Conservation (phyloP, 2,797 vertebrate species). For the Poeciliopsis paucimaculata region DNA sequence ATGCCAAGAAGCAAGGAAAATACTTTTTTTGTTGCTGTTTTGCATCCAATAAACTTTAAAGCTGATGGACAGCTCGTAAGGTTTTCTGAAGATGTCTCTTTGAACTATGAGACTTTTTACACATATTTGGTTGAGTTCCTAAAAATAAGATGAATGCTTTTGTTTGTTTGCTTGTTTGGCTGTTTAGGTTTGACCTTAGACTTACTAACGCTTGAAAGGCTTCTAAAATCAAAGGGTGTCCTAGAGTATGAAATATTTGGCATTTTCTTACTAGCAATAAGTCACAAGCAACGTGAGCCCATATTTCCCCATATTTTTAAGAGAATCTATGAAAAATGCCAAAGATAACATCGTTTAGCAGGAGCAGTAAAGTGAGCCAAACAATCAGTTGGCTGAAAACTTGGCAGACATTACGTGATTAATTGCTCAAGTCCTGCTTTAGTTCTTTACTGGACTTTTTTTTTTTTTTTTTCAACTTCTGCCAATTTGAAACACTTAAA, state of each 20-base stretch:
- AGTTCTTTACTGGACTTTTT: not conserved
- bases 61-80: not conserved
- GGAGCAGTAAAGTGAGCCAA: not conserved
- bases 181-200: not conserved
- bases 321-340: not conserved
- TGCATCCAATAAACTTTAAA: not conserved
- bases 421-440: not conserved
- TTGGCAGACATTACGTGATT: not conserved
- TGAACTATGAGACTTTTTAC: not conserved
- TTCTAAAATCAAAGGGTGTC: not conserved
- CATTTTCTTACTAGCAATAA: not conserved
- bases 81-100: not conserved
- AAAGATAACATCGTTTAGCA: not conserved
- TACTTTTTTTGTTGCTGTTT: conserved; percentile 1
- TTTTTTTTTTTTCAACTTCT: too few relatives aligned
- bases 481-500: not conserved
- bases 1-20: not conserved
- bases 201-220: not conserved
- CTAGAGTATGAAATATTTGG: not conserved
- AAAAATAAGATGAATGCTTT: not conserved
- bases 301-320: not conserved
- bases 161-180: not conserved
- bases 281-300: not conserved
- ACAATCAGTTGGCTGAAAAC: not conserved
- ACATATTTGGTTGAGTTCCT: not conserved